Evolutionary conservation across 2,888 invertebrate species (phyloP).

Genomic region (Creontiades dilutus): DNA sequence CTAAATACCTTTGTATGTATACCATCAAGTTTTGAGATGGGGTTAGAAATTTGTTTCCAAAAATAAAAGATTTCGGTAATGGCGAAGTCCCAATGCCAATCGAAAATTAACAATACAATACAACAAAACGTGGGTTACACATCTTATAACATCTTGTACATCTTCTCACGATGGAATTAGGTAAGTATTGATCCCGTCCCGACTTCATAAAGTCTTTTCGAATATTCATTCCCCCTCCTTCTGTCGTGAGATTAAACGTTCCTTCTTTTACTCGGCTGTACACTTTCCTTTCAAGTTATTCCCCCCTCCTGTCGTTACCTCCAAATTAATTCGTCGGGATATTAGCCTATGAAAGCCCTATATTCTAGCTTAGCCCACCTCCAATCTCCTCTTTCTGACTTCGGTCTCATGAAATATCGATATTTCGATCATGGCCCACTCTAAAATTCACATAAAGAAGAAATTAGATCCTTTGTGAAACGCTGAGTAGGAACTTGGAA

Average conservation of each 20-base stretch:
- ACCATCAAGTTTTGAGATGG: no score
- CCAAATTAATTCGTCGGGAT: conserved; percentile 36
- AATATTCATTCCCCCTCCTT: conserved; percentile 35
- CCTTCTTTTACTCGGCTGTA: conserved; percentile 1
- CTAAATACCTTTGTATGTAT: no score
- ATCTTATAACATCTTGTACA: no score
- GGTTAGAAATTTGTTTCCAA: no score
- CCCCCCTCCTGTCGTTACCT: neutral
- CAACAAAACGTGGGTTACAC: no score
- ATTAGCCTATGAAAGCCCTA: conserved; percentile 35
- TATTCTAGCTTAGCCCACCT: conserved; percentile 15
- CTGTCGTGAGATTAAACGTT: conserved; percentile 37
- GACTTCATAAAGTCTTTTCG: conserved; percentile 34
- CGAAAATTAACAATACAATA: no score
- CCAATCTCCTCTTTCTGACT: neutral
- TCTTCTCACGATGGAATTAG: neutral
- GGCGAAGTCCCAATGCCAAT: no score
- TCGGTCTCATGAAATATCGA: conserved; percentile 40
- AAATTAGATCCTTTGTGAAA: conserved; percentile 41
- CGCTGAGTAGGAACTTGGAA: neutral
- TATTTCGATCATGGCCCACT: conserved; percentile 9
- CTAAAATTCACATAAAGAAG: conserved; percentile 13
- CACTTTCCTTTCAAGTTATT: conserved; percentile 20
- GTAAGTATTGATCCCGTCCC: neutral
- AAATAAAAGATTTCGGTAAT: no score